Base-by-base conservation (phyloP, 2,888 invertebrate species). In the Sinodicranocentrus sp. region DNA sequence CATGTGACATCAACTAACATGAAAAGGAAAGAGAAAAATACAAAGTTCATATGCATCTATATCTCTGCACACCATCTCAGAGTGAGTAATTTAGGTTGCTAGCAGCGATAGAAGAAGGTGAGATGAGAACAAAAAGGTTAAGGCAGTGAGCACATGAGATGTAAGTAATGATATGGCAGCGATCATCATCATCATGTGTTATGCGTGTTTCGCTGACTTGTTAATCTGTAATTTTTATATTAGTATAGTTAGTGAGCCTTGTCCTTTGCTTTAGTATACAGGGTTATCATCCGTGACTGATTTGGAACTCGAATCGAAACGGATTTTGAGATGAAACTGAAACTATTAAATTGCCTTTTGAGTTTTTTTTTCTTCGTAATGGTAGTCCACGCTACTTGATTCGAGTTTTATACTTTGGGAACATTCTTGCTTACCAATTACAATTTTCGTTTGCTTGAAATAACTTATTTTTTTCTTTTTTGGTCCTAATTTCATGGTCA, bases 1-100 rank as follows among this genome's bases (percentile, higher is more conserved):
- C 77, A n/a, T 44, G 71, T 39, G 78, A 78, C 78, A 78, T 59
- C 77, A 39, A 26, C 19, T 1, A 65, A 65, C 3, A 65, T 21
- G n/a, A 48, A 15, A 48, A 15, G 15, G 48, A 48, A 48, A 33
- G 10, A 48, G 15, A 48, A 48, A 3, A n/a, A n/a, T 48, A 48
- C 10, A n/a, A n/a, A 33, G 3, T 33, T 33, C 33, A 33, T 33
- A 33, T n/a, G n/a, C n/a, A n/a, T n/a, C n/a, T n/a, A n/a, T n/a
- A n/a, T n/a, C n/a, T n/a, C n/a, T n/a, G n/a, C n/a, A n/a, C n/a
- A n/a, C n/a, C n/a, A n/a, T n/a, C n/a, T n/a, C n/a, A n/a, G n/a
- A n/a, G 8, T 25, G 15, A 23, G 57, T 13, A 57, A 57, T 57
- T 57, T 57, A 57, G 57, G 57, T 52, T 52, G 52, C 52, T 8